Conservation (phyloP, 2,888 invertebrate genomes). For the Cordylochernes scorpioides region DNA sequence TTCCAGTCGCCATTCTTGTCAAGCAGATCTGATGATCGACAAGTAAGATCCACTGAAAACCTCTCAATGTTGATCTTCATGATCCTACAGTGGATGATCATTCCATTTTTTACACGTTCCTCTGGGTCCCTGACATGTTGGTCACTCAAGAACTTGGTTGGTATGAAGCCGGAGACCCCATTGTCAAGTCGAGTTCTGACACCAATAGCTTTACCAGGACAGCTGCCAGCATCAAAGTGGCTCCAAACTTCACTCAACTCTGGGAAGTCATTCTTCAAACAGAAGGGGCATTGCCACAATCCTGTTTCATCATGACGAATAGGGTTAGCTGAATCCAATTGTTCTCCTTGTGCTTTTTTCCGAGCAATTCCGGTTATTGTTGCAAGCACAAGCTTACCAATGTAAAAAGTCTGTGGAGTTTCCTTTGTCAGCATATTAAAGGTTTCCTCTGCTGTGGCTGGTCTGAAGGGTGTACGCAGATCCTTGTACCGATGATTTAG, state of each 20-base stretch:
- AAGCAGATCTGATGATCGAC: constrained; percentile 63
- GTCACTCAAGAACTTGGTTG: constrained; percentile 32
- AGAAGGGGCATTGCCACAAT: constrained; percentile 91
- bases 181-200: constrained; percentile 64
- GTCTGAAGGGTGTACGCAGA: constrained; percentile 43
- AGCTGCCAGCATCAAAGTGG: constrained; percentile 75
- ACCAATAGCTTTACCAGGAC: constrained; percentile 84
- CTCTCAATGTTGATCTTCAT: constrained; percentile 85
- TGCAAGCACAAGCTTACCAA: constrained; percentile 37
- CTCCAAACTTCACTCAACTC: constrained; percentile 84
- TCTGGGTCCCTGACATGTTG: constrained; percentile 74
- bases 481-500: constrained; percentile 80
- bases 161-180: constrained; percentile 39
- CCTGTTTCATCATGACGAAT: constrained; percentile 78
- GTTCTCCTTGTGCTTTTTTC: constrained; percentile 67
- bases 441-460: constrained; percentile 55
- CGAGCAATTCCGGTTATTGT: constrained; percentile 41
- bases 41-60: constrained; percentile 75
- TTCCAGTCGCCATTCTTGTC: constrained; percentile 50
- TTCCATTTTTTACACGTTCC: constrained; percentile 43
- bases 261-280: constrained; percentile 77
- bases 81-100: constrained; percentile 39
- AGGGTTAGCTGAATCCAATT: constrained; percentile 82
- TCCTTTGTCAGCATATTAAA: constrained; percentile 92
- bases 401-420: constrained; percentile 70